Base-by-base conservation (phyloP, 2,888 invertebrate genomes). In the Lasioglossum figueresi region DNA sequence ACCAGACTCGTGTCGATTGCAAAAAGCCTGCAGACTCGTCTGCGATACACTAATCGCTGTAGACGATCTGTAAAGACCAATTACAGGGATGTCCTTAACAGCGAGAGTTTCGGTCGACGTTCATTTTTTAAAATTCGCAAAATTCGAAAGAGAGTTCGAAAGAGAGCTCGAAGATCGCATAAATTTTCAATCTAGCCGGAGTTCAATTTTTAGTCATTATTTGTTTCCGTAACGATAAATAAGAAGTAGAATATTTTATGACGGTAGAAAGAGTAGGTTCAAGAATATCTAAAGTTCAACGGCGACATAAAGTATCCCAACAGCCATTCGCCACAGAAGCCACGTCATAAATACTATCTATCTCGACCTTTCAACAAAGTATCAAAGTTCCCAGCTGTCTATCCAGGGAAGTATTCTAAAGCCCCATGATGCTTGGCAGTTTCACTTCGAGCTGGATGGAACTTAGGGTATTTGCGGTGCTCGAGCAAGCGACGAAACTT, bases 381-480 rank as follows among this genome's bases (percentile, higher is more conserved):
- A 66, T 34, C 31, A 31, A 66, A 66, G 66, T 66, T 66, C 52
- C 10, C 34, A 19, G 19, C 34, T 66, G 34, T 66, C 66, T 66
- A 34, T 66, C 66, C 19, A 8, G 19, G 66, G 34, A 66, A 66
- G 34, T 66, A 66, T 66, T 66, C 66, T 34, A 66, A 66, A 66
- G 66, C 34, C 66, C 34, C 66, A 34, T 66, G 34, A 66, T 66
- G 34, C 66, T 66, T 34, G 19, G 66, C 34, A 10, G 66, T 34
- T 66, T 66, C 34, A 66, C 23, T 34, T 34, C 66, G 66, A 19
- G 34, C 34, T 31, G 34, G 31, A 31, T 31, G 34, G 66, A 66
- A 66, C 66, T 66, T 66, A 34, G 34, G 16, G 34, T 34, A 66
- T 66, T 66, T 23, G 66, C 19, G 66, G 34, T 31, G 19, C 66